Base-by-base conservation (phyloP, 2,888 invertebrate genomes). In the Polydrusus tereticollis region DNA sequence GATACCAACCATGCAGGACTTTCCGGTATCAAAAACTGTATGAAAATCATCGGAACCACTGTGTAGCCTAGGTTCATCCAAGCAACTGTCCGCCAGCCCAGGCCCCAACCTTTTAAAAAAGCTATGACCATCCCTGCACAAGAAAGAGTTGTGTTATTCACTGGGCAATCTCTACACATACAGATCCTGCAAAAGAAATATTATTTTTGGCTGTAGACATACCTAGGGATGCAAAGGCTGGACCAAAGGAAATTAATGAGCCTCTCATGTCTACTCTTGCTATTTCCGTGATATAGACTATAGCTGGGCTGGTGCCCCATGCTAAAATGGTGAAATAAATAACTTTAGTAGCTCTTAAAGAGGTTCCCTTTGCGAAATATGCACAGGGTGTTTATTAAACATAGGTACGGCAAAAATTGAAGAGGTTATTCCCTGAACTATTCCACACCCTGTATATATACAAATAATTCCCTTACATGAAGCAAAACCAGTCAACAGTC, bases 251-350 rank as follows among this genome's bases (percentile, higher is more conserved):
- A 72, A 89, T 88, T 52, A 90, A 82, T 8, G 89, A 88, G n/a
- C 90, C 90, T 71, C 90, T 81, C 72, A 89, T 83, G 78, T 90
- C 89, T 1, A 89, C 88, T 50, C 88, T 83, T 0, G 89, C 88
- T 0, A 90, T 88, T 83, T 90, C 90, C 6, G 90, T 90, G 66
- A 90, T 88, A 81, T 90, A 90, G 21, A 90, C 89, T 47, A 89
- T 88, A 0, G 89, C 89, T 12, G 90, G 89, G 75, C 89, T 89
- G 1, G 88, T 88, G 12, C 88, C 88, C 81, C 89, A 84, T 1
- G 89, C 89, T 83, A 73, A 64, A 83, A 67, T 23, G 8, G 43
- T 33, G n/a, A 45, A 45, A 29, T n/a, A n/a, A n/a, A n/a, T n/a
- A n/a, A n/a, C n/a, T n/a, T n/a, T n/a, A n/a, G n/a, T n/a, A n/a